These are phyloP conservation scores for Suncus etruscus DNA, from an alignment of 2,113 vertebrate species.

Conservation along the genomic window DNA sequence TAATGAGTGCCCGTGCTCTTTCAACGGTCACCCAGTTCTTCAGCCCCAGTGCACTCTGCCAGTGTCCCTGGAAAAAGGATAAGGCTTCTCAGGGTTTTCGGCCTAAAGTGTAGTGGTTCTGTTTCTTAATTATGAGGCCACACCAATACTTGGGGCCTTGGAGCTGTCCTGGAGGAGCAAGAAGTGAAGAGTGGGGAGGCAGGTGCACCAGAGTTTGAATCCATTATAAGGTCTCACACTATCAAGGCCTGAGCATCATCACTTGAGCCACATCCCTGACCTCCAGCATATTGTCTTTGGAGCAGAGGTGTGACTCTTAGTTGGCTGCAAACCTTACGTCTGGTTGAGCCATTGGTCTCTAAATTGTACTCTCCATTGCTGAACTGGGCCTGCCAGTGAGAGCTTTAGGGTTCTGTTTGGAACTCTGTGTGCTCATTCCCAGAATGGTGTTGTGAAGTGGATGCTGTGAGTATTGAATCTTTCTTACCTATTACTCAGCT, in stretches of 20 bases:
- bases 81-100: background rate
- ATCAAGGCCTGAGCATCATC: too few species aligned
- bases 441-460: background rate
- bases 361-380: background rate
- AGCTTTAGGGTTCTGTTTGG: background rate
- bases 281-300: background rate
- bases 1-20: background rate
- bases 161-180: too few species aligned
- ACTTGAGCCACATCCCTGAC: too few species aligned
- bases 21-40: fast-evolving
- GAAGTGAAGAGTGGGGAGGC: too few species aligned
- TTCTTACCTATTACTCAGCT: background rate
- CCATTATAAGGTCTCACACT: too few species aligned
- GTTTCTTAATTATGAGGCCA: too few species aligned
- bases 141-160: too few species aligned
- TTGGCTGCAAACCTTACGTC: too few species aligned
- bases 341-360: fast-evolving
- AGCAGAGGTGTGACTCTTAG: background rate
- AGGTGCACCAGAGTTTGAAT: too few species aligned
- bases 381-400: fast-evolving
- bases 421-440: background rate
- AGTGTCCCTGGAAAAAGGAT: background rate
- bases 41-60: fast-evolving
- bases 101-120: background rate
- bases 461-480: fast-evolving